Evolutionary conservation across 2,888 invertebrate genomes (phyloP).

Genomic region (Troglohyphantes excavatus): DNA sequence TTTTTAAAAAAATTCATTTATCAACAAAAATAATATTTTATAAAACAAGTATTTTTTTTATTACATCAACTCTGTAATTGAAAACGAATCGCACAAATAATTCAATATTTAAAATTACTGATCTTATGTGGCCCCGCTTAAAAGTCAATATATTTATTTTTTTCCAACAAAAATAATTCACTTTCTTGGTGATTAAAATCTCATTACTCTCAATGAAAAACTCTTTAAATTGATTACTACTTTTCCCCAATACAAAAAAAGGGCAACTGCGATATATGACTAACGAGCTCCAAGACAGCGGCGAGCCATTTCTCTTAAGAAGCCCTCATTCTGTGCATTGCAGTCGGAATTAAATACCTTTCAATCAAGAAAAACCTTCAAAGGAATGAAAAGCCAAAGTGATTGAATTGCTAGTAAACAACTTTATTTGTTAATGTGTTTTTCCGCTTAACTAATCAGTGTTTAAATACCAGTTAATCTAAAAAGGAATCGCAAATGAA

Average conservation of each 20-base stretch:
- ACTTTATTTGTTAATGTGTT: too few relatives aligned
- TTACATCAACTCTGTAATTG: too few relatives aligned
- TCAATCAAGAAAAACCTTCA: slow-evolving; percentile 31
- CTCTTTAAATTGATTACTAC: slow-evolving; percentile 38
- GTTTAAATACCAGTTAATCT: too few relatives aligned
- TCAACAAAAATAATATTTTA: too few relatives aligned
- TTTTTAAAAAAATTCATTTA: too few relatives aligned
- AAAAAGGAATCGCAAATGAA: too few relatives aligned
- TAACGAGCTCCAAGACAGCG: slow-evolving; percentile 1
- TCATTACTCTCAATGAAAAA: slow-evolving; percentile 54
- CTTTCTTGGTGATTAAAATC: slow-evolving; percentile 25
- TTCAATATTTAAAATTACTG: too few relatives aligned
- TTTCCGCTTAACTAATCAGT: too few relatives aligned
- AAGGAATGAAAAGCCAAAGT: slow-evolving; percentile 23
- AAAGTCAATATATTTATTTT: neutral
- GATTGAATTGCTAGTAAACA: slow-evolving; percentile 12
- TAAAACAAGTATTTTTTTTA: too few relatives aligned
- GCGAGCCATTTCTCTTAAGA: neutral
- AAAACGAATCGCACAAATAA: too few relatives aligned
- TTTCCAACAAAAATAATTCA: neutral
- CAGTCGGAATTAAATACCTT: slow-evolving; percentile 55
- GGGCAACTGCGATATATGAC: neutral
- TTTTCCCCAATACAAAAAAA: neutral
- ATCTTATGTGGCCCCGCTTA: neutral
- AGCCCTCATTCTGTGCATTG: neutral